Conservation (phyloP, 2,113 vertebrate species). For the Sphyrna mokarran region DNA sequence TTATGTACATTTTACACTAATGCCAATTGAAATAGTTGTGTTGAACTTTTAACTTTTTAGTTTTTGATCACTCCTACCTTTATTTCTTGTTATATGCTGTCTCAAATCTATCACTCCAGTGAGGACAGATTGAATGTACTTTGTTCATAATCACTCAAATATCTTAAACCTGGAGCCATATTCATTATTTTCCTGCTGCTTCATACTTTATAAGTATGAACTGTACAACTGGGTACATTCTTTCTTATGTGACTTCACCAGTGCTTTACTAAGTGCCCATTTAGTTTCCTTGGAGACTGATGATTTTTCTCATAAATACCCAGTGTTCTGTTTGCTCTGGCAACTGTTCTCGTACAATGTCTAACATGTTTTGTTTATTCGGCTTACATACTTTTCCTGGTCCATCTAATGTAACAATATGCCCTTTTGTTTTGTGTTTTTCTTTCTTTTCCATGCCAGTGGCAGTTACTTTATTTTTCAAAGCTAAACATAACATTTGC, state of each 20-base stretch:
- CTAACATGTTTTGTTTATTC: neutral
- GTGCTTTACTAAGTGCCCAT: neutral
- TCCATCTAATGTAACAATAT: neutral
- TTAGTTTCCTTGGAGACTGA: neutral
- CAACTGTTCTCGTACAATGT: neutral
- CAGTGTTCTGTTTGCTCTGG: neutral
- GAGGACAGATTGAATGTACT: neutral
- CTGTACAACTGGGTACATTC: neutral
- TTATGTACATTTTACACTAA: neutral
- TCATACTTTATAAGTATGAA: neutral
- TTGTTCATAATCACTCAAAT: neutral
- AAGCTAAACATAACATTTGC: neutral
- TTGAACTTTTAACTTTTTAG: neutral
- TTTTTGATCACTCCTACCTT: neutral
- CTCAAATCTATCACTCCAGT: neutral
- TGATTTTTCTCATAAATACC: neutral
- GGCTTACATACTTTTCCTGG: neutral
- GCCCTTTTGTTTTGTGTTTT: slow-evolving; percentile 1
- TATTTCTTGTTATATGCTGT: neutral
- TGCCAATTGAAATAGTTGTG: neutral
- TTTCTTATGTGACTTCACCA: neutral
- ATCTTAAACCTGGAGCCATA: neutral
- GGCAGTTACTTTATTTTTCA: neutral
- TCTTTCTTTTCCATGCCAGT: neutral
- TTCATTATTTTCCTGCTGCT: neutral